Base-by-base conservation (phyloP, 1,140 invertebrate genomes). In the Plodia interpunctella region DNA sequence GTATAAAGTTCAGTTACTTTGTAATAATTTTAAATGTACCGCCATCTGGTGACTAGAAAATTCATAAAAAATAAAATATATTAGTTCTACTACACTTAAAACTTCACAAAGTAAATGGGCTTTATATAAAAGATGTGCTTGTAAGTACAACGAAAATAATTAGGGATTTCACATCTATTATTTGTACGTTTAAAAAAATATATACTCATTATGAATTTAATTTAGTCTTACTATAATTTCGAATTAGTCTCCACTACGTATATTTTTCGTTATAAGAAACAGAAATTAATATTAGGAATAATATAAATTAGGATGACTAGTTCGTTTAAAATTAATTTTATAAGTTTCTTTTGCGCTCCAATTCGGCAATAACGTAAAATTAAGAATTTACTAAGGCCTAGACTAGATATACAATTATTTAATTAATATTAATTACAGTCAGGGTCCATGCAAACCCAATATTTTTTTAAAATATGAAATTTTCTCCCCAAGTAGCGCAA, bases 151-250 rank as follows among this genome's bases (percentile, higher is more conserved):
- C 15, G n/a, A 44, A 44, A 44, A 44, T 2, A 15, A 15, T 44
- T 15, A 44, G 13, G 38, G 13, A 44, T 44, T 44, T 44, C n/a
- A 44, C 38, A 44, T 15, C 35, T 44, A 4, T 17, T 15, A 15
- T 6, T 44, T 44, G 15, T 44, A 44, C 13, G n/a, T 44, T 44
- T 44, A 15, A 44, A 15, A 9, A 44, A 44, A 15, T n/a, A 17
- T 44, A 44, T 44, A 44, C 38, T 44, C 38, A 44, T 44, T 35
- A 35, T 35, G 32, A 35, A 35, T 44, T 44, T 44, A 44, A 44
- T 44, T 44, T 44, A 44, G n/a, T 44, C 15, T 44, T 44, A 44
- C 38, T 44, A 15, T 44, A 11, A 13, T 13, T n/a, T 44, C n/a
- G 38, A 44, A 44, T 44, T 3, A 15, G n/a, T 15, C 13, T 44